Evolutionary conservation across 2,888 invertebrate genomes (phyloP), one percentile per base, ranked within the genome.

Genomic region (Microdon myrmicae): DNA sequence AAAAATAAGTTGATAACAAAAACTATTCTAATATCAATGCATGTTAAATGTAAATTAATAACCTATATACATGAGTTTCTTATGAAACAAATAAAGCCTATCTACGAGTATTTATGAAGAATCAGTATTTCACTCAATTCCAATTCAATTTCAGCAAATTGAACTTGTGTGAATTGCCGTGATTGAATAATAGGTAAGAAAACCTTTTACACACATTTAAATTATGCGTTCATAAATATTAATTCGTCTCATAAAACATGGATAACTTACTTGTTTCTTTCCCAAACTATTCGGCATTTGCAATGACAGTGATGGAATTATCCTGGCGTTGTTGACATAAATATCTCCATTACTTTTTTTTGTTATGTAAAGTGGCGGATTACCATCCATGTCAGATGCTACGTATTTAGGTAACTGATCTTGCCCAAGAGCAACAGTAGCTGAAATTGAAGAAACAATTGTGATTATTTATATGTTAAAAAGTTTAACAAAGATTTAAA

Each of bases 311-410:
- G 86, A 84, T 55, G 86, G 83, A 70, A 89, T 82, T 43, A 94
- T 85, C 74, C 87, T 87, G 2, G 94, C 94, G 77, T 94, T 93
- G 81, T 94, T 94, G 61, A 94, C 87, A 80, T 86, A 95, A 71
- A 92, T 86, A 69, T 92, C 90, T 29, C 81, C 78, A 70, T 86
- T 86, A 8, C 83, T 82, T 56, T 84, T 85, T 68, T 86, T 84
- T 39, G 92, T 92, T 60, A 94, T 87, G 88, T 92, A 94, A 41
- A 94, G 81, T 1, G 92, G 91, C 0, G 92, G 92, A 81, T 90
- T 92, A 10, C 92, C 93, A 55, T 89, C 89, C 72, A 91, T 82
- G 77, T 92, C 90, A 14, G 93, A 90, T 10, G 87, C 84, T 74
- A 94, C 84, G 60, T 68, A 69, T 85, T 71, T 74, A 48, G 70